These are phyloP conservation scores for Esox lucius DNA, from an alignment of 2,797 vertebrate genomes.

Conservation along the genomic window DNA sequence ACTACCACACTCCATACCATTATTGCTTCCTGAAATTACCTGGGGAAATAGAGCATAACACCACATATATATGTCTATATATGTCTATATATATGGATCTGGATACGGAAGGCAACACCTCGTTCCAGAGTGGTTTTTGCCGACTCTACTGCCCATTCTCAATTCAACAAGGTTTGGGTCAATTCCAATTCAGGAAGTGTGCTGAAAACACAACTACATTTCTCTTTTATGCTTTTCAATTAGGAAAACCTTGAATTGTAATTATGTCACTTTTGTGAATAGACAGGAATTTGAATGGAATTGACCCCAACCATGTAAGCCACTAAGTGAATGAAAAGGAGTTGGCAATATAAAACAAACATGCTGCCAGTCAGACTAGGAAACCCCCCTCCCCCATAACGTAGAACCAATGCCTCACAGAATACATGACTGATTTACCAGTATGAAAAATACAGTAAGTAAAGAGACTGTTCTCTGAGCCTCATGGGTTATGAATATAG, in stretches of 20 bases:
- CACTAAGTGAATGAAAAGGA: not conserved
- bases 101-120: conserved; percentile 55
- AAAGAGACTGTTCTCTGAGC: conserved; percentile 71
- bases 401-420: conserved; percentile 51
- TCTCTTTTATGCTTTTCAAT: not conserved
- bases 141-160: not conserved
- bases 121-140: not conserved
- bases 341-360: not conserved
- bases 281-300: not conserved
- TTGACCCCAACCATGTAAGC: not conserved
- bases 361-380: not conserved
- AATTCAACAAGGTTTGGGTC: not conserved
- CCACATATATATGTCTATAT: conserved; percentile 30
- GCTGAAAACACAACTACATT: not conserved
- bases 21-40: conserved; percentile 81
- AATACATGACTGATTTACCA: conserved; percentile 55
- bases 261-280: not conserved
- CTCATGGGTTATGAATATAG: conserved; percentile 61
- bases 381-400: conserved; percentile 29
- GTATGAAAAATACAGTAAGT: conserved; percentile 46
- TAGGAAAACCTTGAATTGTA: not conserved
- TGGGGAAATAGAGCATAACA: conserved; percentile 63
- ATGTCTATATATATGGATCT: conserved; percentile 18
- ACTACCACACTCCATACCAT: conserved; percentile 60
- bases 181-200: not conserved